Conservation (phyloP, 2,797 vertebrate genomes). For the Enteromius argenteus region DNA sequence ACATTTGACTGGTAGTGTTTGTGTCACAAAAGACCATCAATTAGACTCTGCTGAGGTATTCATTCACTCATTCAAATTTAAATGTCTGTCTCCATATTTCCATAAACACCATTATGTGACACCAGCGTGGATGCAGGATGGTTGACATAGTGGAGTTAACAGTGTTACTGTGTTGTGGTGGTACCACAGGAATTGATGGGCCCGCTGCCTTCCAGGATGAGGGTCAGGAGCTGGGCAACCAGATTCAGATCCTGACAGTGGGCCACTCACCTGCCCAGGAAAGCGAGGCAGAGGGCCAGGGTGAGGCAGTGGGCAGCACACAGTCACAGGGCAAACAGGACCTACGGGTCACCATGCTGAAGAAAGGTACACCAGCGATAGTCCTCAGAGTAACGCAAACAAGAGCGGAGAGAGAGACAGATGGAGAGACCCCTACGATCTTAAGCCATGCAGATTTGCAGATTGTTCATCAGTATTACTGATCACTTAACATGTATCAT, state of each 20-base stretch:
- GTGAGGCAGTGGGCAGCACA: constrained; percentile 84
- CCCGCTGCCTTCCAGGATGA: constrained; percentile 90
- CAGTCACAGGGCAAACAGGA: constrained; percentile 90
- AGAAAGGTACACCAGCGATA: constrained; percentile 85
- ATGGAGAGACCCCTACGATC: constrained; percentile 5
- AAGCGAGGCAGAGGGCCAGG: constrained; percentile 75
- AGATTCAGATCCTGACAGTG: constrained; percentile 92
- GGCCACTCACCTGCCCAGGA: constrained; percentile 84
- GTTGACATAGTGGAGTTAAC: constrained; percentile 38
- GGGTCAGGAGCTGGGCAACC: constrained; percentile 79
- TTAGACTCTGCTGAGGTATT: not conserved
- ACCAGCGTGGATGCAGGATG: not conserved
- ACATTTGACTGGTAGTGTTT: not conserved
- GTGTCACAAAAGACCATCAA: not conserved
- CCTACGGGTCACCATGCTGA: constrained; percentile 92
- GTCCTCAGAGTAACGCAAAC: constrained; percentile 5
- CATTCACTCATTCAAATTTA: constrained; percentile 24
- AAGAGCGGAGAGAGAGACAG: constrained; percentile 43
- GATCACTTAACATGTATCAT: constrained; percentile 35
- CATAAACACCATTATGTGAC: constrained; percentile 23
- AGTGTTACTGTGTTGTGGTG: constrained; percentile 57
- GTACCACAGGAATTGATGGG: constrained; percentile 87
- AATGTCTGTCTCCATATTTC: constrained; percentile 43
- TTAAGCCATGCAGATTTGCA: constrained; percentile 9
- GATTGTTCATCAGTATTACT: not conserved